Percentiles rank a stretch among this genome's conserved stretches.
These are phyloP conservation scores for Anseranas semipalmata DNA, from an alignment of 2,113 vertebrate species.

Conservation along the genomic window DNA sequence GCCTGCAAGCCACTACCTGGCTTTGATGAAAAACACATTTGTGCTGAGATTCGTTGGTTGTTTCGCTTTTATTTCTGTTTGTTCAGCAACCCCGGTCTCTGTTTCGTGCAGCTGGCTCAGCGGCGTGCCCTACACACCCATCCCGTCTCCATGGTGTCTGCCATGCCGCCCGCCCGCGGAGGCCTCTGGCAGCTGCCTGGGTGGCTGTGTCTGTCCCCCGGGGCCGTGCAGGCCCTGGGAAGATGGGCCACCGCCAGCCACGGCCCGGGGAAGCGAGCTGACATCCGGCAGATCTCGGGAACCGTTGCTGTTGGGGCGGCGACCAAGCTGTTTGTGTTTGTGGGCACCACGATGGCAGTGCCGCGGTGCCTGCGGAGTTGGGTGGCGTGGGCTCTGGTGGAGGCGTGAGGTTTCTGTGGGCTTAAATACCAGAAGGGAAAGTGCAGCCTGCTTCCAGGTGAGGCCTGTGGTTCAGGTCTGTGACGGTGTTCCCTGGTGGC, in stretches of 20 bases:
- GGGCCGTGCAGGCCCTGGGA: fast-evolving
- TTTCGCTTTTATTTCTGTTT: not conserved
- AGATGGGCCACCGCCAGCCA: not conserved
- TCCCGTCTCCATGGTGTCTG: not conserved
- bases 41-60: not conserved
- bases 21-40: not conserved
- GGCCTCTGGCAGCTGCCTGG: fast-evolving
- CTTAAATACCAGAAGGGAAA: not conserved
- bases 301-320: not conserved
- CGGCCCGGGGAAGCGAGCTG: not conserved
- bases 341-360: not conserved
- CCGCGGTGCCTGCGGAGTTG: not conserved
- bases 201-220: too few species aligned
- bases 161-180: not conserved
- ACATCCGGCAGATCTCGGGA: not conserved
- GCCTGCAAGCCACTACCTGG: not conserved
- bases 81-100: not conserved
- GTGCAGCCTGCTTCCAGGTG: not conserved
- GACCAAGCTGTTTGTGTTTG: not conserved
- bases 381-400: not conserved
- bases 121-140: fast-evolving
- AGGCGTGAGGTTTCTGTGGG: not conserved
- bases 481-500: not conserved
- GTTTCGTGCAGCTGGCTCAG: not conserved
- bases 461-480: not conserved